These are phyloP conservation scores for Pseudomyrmex pallidus DNA, from an alignment of 1,140 invertebrate species.

Conservation along the genomic window DNA sequence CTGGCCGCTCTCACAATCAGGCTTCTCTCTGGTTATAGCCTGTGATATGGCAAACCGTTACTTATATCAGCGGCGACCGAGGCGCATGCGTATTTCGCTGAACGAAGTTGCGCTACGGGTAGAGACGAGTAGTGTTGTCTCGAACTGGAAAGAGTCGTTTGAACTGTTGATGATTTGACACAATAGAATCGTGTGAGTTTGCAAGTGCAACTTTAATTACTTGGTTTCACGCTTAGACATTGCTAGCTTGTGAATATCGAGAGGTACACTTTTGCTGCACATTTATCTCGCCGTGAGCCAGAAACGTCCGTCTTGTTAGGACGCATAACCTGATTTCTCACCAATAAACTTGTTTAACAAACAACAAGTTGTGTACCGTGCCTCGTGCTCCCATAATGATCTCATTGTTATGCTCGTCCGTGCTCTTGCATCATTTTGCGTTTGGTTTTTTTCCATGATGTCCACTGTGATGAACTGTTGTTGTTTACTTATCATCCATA, in stretches of 20 bases:
- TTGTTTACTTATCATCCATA: conserved; percentile 69
- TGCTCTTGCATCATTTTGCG: neutral
- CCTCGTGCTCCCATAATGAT: neutral
- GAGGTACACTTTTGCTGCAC: conserved; percentile 52
- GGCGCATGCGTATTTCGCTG: conserved; percentile 6
- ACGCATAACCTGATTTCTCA: conserved; percentile 22
- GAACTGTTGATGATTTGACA: conserved; percentile 68
- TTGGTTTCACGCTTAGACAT: conserved; percentile 17
- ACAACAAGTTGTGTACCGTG: neutral
- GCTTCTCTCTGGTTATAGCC: no score
- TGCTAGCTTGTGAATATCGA: conserved; percentile 27
- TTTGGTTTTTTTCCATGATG: conserved; percentile 3
- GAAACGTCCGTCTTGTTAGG: neutral
- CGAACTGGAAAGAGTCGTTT: conserved; percentile 50
- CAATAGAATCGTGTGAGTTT: conserved; percentile 44
- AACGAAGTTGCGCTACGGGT: neutral
- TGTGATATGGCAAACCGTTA: neutral
- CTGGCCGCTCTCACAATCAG: no score
- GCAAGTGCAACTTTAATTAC: conserved; percentile 48
- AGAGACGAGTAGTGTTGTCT: neutral
- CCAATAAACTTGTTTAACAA: neutral
- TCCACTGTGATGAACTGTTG: conserved; percentile 47
- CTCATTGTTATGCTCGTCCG: neutral
- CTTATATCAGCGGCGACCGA: neutral
- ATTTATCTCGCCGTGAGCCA: neutral